Evolutionary conservation across 2,113 vertebrate genomes (phyloP).

Genomic region (Andinoacara biseriatus): DNA sequence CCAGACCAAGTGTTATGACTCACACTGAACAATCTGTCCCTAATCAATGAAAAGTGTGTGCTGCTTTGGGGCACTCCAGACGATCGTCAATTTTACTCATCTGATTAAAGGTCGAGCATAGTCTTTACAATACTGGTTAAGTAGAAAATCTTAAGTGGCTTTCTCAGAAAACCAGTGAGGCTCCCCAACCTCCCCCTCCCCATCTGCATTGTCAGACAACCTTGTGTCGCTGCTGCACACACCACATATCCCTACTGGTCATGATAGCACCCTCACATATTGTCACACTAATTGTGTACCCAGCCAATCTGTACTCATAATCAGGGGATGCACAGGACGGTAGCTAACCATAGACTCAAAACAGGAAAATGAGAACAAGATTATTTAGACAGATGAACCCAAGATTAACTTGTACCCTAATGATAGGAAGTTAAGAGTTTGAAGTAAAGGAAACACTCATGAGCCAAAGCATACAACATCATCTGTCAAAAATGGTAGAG

Average conservation of each 20-base stretch:
- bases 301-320: background rate
- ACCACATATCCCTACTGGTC: background rate
- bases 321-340: background rate
- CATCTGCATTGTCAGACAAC: background rate
- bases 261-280: background rate
- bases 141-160: no score
- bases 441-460: background rate
- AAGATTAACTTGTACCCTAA: background rate
- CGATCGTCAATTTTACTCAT: no score
- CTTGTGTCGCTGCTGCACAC: background rate
- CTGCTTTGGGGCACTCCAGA: no score
- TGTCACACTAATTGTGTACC: background rate
- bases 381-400: background rate
- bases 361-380: background rate
- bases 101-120: no score
- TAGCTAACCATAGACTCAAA: background rate
- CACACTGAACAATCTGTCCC: no score
- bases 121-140: no score
- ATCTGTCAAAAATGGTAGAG: background rate
- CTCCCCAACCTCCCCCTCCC: no score
- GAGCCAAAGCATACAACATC: background rate
- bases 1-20: no score
- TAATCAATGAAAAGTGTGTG: no score
- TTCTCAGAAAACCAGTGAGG: no score
- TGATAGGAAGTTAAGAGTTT: background rate